phyloP scores from a whole-genome alignment of 2,888 invertebrate genomes.

The Nomada lathburiana region DNA sequence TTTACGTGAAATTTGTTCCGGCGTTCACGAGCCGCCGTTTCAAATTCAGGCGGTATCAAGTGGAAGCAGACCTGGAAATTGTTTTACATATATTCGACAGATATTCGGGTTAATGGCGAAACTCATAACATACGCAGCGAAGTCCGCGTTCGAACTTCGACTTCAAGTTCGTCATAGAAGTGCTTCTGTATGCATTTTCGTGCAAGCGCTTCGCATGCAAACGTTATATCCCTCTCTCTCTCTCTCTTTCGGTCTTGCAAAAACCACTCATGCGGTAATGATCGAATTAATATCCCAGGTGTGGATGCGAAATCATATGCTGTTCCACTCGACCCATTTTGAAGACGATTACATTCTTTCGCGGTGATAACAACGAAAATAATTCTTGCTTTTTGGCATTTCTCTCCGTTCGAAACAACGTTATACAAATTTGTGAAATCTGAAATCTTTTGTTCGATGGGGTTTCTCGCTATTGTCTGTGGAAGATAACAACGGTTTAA shows the following conservation, averaged over 20 bases:
- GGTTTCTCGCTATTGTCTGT: not conserved
- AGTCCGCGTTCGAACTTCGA: constrained; percentile 48
- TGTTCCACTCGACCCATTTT: constrained; percentile 28
- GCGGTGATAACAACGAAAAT: constrained; percentile 5
- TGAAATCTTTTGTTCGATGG: too few relatives aligned
- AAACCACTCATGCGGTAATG: constrained; percentile 61
- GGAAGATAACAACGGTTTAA: not conserved
- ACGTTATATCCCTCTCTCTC: constrained; percentile 14
- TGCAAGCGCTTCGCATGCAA: constrained; percentile 46
- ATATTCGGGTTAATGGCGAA: constrained; percentile 63
- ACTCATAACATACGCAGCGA: constrained; percentile 33
- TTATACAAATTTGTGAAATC: not conserved
- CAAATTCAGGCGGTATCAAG: not conserved
- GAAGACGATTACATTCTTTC: constrained; percentile 5
- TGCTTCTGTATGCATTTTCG: constrained; percentile 22
- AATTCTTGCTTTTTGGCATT: not conserved
- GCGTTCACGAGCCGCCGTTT: not conserved
- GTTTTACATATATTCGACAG: constrained; percentile 41
- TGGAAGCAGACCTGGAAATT: constrained; percentile 21
- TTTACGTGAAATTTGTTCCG: not conserved
- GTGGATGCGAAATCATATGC: constrained; percentile 55
- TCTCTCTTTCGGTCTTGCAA: constrained; percentile 23
- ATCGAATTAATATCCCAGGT: constrained; percentile 66
- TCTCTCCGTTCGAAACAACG: not conserved
- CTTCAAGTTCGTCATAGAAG: constrained; percentile 41